A percentile compares a stretch with the other conserved stretches of the same genome.
Evolutionary conservation across 2,888 invertebrate genomes (phyloP).

Genomic region (Catocala sponsa): DNA sequence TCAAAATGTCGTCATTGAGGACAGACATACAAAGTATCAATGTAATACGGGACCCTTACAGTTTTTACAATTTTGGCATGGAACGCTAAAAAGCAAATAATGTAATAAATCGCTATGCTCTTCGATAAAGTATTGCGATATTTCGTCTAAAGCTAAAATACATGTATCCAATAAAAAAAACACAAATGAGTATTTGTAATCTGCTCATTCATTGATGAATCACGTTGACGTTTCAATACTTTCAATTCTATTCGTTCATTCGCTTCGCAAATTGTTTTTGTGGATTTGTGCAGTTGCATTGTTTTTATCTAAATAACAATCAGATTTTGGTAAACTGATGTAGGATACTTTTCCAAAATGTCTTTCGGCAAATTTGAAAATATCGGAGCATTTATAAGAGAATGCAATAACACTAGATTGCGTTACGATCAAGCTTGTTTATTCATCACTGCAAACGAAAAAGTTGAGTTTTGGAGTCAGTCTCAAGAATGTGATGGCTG

Average conservation of each 20-base stretch:
- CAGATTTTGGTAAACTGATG: slow-evolving; percentile 54
- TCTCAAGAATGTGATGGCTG: slow-evolving; percentile 83
- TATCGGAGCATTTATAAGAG: slow-evolving; percentile 72
- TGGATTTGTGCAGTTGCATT: slow-evolving; percentile 47
- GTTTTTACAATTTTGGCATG: too few species aligned
- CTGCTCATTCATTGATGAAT: slow-evolving; percentile 48
- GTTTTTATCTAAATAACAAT: slow-evolving; percentile 45
- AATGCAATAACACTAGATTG: slow-evolving; percentile 71
- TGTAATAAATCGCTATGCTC: too few species aligned
- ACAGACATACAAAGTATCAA: too few species aligned
- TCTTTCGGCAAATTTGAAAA: slow-evolving; percentile 73
- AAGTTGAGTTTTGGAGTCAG: slow-evolving; percentile 76
- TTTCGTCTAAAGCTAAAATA: neutral
- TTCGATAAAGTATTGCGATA: too few species aligned
- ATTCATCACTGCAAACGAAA: slow-evolving; percentile 67
- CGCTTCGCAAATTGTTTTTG: slow-evolving; percentile 37
- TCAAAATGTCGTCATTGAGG: too few species aligned
- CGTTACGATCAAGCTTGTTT: slow-evolving; percentile 82
- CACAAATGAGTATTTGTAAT: neutral
- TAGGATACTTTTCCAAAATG: slow-evolving; percentile 65
- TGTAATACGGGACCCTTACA: too few species aligned
- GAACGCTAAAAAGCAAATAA: too few species aligned
- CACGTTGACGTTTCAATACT: slow-evolving; percentile 40
- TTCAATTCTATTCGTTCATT: slow-evolving; percentile 23
- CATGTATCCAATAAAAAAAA: too few species aligned